Percentiles rank a stretch among this genome's conserved stretches.
phyloP scores from a whole-genome alignment of 2,113 vertebrate genomes.

The Mustela nigripes region DNA sequence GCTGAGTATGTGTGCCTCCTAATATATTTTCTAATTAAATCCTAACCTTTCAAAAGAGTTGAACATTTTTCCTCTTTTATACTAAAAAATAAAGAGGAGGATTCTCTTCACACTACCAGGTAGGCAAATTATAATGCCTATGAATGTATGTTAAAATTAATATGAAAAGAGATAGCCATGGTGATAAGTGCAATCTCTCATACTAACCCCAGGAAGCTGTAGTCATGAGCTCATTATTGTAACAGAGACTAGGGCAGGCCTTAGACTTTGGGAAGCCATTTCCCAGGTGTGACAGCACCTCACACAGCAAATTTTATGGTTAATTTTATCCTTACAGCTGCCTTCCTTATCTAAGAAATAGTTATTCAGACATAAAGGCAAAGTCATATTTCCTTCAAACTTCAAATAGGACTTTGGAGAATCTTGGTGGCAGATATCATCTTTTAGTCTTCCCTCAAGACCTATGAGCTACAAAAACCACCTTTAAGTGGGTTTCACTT shows the following conservation, averaged over 20 bases:
- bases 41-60: slow-evolving; percentile 58
- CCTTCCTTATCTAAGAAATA: slow-evolving; percentile 30
- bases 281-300: not conserved
- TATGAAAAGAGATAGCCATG: slow-evolving; percentile 33
- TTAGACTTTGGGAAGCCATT: slow-evolving; percentile 30
- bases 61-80: slow-evolving; percentile 58
- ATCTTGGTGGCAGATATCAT: not conserved
- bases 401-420: not conserved
- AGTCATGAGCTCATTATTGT: slow-evolving; percentile 49
- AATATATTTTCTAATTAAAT: slow-evolving; percentile 71
- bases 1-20: slow-evolving; percentile 50
- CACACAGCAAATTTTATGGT: slow-evolving; percentile 24
- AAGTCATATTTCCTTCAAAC: slow-evolving; percentile 42
- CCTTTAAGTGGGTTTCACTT: not conserved
- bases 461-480: not conserved
- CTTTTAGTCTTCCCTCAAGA: not conserved
- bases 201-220: not conserved
- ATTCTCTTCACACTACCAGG: slow-evolving; percentile 8
- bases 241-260: not conserved
- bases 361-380: slow-evolving; percentile 16
- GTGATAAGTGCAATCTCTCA: slow-evolving; percentile 17
- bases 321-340: slow-evolving; percentile 32
- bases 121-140: slow-evolving; percentile 52
- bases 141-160: slow-evolving; percentile 57
- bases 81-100: slow-evolving; percentile 55